Evolutionary conservation across 1,140 invertebrate genomes (phyloP).

Genomic region (Ladona fulva): DNA sequence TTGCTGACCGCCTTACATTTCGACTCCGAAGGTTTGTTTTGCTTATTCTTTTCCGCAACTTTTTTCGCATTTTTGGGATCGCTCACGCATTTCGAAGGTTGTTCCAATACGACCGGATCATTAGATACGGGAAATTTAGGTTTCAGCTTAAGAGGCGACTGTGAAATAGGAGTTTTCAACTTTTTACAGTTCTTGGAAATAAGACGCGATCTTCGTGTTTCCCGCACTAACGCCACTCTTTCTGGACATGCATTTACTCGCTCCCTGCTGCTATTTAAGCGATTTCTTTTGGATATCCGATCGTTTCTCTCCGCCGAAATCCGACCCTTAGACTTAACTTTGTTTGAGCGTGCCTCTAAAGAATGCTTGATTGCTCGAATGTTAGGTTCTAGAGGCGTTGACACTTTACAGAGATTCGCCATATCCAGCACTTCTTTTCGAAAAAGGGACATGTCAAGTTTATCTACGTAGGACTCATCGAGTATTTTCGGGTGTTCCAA

Average conservation of each 20-base stretch:
- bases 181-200: not conserved
- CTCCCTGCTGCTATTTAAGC: not conserved
- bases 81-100: too few relatives aligned
- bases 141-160: not conserved
- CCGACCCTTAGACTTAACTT: too few relatives aligned
- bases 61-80: too few relatives aligned
- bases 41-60: too few relatives aligned
- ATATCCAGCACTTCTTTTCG: conserved; percentile 39
- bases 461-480: conserved; percentile 41
- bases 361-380: conserved; percentile 11
- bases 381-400: conserved; percentile 22
- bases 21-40: too few relatives aligned
- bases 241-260: not conserved
- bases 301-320: not conserved
- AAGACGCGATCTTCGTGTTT: not conserved
- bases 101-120: too few relatives aligned
- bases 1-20: too few relatives aligned
- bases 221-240: not conserved
- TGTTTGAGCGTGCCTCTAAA: too few relatives aligned
- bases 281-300: not conserved
- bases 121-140: not conserved
- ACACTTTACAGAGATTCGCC: conserved; percentile 40
- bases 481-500: conserved; percentile 46
- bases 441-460: conserved; percentile 48
- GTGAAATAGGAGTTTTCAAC: not conserved